phyloP scores from a whole-genome alignment of 2,888 invertebrate genomes.

The Dicranocentrus wangi region DNA sequence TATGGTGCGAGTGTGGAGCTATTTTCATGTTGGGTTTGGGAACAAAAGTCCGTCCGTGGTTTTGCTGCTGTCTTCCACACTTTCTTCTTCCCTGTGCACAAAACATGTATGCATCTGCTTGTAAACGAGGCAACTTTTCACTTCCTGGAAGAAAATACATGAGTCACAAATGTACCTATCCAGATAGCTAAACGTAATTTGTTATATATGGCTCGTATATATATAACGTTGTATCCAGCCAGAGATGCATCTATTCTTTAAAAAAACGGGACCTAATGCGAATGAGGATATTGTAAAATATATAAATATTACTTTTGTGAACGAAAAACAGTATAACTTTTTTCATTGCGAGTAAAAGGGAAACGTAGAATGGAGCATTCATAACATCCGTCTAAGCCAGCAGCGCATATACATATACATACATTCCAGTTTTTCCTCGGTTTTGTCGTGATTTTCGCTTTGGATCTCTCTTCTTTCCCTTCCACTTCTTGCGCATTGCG shows the following conservation, averaged over 20 bases:
- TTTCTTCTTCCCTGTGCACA: constrained; percentile 32
- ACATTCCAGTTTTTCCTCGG: not conserved
- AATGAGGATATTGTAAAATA: too few species aligned
- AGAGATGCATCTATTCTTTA: too few species aligned
- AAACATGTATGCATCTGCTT: constrained; percentile 45
- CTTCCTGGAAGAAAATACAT: constrained; percentile 37
- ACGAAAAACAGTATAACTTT: too few species aligned
- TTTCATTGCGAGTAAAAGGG: too few species aligned
- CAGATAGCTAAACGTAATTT: too few species aligned
- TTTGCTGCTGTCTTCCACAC: constrained; percentile 34
- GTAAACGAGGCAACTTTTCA: constrained; percentile 40
- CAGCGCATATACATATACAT: not conserved
- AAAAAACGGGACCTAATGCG: too few species aligned
- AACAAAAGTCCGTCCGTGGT: constrained; percentile 47
- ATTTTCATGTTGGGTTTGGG: too few species aligned
- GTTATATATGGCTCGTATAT: too few species aligned
- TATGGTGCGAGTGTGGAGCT: constrained; percentile 55
- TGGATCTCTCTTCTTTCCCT: constrained; percentile 34
- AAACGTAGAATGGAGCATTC: too few species aligned
- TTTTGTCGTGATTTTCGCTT: constrained; percentile 46
- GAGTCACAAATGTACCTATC: not conserved
- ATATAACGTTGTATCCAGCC: too few species aligned
- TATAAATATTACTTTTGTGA: too few species aligned
- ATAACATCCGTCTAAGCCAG: too few species aligned
- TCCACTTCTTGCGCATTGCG: constrained; percentile 62